A percentile compares a stretch with the other conserved stretches of the same genome.
Evolutionary conservation across 2,888 invertebrate species (phyloP).

Genomic region (Nomada hirtipes): DNA sequence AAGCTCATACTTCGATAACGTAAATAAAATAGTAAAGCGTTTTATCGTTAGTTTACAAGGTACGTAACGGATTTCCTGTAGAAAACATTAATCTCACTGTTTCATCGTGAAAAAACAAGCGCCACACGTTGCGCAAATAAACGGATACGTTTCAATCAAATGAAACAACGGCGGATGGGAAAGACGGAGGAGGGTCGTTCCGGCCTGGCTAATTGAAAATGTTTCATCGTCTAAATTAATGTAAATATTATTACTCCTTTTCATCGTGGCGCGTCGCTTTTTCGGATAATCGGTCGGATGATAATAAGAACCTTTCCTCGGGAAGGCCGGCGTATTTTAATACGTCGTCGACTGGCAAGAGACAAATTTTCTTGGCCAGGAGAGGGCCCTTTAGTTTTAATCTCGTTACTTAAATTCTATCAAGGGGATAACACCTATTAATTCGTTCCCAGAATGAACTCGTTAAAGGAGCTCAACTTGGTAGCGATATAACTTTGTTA

Average conservation of each 20-base stretch:
- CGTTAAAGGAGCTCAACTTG: conserved; percentile 72
- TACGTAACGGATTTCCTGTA: no score
- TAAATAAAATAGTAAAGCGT: background rate
- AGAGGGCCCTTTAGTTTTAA: conserved; percentile 70
- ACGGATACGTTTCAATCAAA: conserved; percentile 25
- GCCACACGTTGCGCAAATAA: background rate
- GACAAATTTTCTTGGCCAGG: conserved; percentile 65
- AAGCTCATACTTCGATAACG: background rate
- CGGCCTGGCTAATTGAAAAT: conserved; percentile 53
- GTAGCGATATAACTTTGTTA: conserved; percentile 68
- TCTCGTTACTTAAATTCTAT: conserved; percentile 74
- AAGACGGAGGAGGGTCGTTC: conserved; percentile 24
- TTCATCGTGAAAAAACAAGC: background rate
- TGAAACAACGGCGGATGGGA: conserved; percentile 21
- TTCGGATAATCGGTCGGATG: conserved; percentile 63
- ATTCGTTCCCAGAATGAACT: conserved; percentile 72
- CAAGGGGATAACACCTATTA: conserved; percentile 74
- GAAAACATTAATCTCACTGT: background rate
- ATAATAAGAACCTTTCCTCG: conserved; percentile 55
- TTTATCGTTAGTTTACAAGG: background rate
- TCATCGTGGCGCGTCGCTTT: conserved; percentile 52
- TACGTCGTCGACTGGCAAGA: conserved; percentile 54
- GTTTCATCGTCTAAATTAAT: conserved; percentile 57
- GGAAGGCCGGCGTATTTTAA: conserved; percentile 54
- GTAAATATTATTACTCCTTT: conserved; percentile 61